Percentiles rank a stretch among this genome's conserved stretches.
These are phyloP conservation scores for Scaptomyza graminum DNA, from an alignment of 1,140 invertebrate species.

Conservation along the genomic window DNA sequence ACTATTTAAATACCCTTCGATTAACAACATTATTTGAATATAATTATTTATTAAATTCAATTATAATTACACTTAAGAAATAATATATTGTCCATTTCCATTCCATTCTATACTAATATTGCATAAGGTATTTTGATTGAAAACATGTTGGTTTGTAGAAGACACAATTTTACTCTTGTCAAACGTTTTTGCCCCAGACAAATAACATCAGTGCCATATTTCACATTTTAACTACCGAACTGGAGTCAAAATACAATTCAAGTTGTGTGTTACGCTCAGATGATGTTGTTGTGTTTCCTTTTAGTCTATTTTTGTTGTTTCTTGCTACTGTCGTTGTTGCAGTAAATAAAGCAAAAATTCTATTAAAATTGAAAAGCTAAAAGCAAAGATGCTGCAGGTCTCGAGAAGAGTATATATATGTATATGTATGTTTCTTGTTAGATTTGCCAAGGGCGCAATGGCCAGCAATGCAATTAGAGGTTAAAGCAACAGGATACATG, in stretches of 20 bases:
- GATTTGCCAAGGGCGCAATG: conserved; percentile 47
- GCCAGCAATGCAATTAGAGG: conserved; percentile 57
- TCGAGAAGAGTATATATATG: not conserved
- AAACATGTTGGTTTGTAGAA: too few species aligned
- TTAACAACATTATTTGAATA: too few species aligned
- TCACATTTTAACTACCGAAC: not conserved
- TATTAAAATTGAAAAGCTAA: conserved; percentile 63
- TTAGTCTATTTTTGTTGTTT: not conserved
- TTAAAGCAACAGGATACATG: conserved; percentile 25
- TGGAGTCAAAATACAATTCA: conserved; percentile 7
- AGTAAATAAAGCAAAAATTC: conserved; percentile 63
- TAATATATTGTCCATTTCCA: too few species aligned
- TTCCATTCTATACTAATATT: too few species aligned
- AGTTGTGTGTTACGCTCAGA: conserved; percentile 10
- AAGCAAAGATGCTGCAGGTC: conserved; percentile 31
- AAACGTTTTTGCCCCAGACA: not conserved
- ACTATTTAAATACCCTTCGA: conserved; percentile 15
- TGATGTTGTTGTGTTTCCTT: not conserved
- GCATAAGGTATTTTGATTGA: too few species aligned
- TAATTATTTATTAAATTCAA: too few species aligned
- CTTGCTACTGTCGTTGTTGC: conserved; percentile 17
- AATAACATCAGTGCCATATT: not conserved
- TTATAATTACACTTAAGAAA: too few species aligned
- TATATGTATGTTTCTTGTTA: conserved; percentile 20
- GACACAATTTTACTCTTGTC: too few species aligned